These are phyloP conservation scores for Ctenosaura bakeri DNA, from an alignment of 2,797 vertebrate species.

Conservation along the genomic window DNA sequence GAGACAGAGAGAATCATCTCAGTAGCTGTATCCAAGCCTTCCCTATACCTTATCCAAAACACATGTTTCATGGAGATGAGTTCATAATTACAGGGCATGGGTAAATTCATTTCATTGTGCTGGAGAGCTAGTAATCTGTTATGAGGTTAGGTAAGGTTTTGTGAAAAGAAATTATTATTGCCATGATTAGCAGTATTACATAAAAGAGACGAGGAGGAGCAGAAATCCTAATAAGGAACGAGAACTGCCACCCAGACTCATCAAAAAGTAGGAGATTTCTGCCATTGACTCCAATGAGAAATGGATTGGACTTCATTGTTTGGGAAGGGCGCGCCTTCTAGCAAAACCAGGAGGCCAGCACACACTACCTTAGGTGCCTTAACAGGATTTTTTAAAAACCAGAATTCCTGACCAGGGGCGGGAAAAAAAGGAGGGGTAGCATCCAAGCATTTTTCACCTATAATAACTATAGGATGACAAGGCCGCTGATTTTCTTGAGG, in stretches of 20 bases:
- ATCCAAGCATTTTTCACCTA: neutral
- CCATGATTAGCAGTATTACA: neutral
- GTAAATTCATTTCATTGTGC: constrained; percentile 80
- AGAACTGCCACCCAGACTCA: neutral
- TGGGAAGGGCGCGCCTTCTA: neutral
- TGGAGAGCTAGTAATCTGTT: constrained; percentile 74
- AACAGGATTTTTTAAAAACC: neutral
- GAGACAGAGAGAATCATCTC: constrained; percentile 14
- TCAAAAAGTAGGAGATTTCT: neutral
- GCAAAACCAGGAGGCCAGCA: neutral
- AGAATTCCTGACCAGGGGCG: neutral
- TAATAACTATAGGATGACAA: neutral
- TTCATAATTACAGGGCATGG: constrained; percentile 72
- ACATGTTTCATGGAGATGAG: constrained; percentile 70
- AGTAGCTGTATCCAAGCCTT: constrained; percentile 46
- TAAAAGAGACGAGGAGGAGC: neutral
- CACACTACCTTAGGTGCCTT: no score
- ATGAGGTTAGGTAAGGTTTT: constrained; percentile 71
- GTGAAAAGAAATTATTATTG: neutral
- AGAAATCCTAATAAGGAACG: constrained; percentile 27
- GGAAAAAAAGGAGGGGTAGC: neutral
- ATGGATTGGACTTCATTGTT: no score
- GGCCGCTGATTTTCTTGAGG: neutral
- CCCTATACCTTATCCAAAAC: constrained; percentile 66
- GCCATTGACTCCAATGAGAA: neutral